Evolutionary conservation across 2,888 invertebrate species (phyloP), one percentile per base, ranked within the genome.

Genomic region (Ophion obscuratus): DNA sequence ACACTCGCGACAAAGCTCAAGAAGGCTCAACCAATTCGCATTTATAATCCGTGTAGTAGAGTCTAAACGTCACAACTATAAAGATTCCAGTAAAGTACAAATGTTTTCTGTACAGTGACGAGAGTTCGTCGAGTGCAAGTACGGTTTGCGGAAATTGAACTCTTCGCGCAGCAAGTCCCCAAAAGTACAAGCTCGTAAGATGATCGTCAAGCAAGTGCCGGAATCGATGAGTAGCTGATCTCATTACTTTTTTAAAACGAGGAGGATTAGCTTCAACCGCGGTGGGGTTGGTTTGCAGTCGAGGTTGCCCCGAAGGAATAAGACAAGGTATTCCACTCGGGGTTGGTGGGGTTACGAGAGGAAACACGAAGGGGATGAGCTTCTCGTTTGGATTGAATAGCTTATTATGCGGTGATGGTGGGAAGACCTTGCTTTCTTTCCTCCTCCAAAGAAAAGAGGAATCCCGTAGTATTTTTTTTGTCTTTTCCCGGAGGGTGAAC

Each of bases 21-120:
- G 89, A 89, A 90, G 89, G 90, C 90, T 90, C 89, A 92, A 91
- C 92, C 91, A 90, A 91, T 92, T 90, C 89, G 89, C n/a, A 57
- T 62, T 7, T 47, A 31, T 36, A 57, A 71, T 71, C 36, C 36
- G n/a, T 9, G 20, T 17, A 20, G 59, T 9, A 66, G 44, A 74
- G 40, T 14, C 36, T 14, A 14, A 11, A 47, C 14, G 14, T 47
- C 47, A 47, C 14, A 14, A 47, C 14, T 47, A 47, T 40, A 40
- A 40, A 6, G 40, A 40, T 7, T 40, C 40, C 40, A 7, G 9
- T 9, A 40, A 40, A 6, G 40, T 40, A 40, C 0, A 40, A 40
- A 40, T 40, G 40, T 40, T 40, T 9, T 40, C 40, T 31, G 40
- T 7, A 40, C 6, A 40, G 40, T 40, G 40, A 2, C 1, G 14